These are phyloP conservation scores for Rhyzopertha dominica DNA, from an alignment of 1,140 invertebrate genomes.

Conservation along the genomic window DNA sequence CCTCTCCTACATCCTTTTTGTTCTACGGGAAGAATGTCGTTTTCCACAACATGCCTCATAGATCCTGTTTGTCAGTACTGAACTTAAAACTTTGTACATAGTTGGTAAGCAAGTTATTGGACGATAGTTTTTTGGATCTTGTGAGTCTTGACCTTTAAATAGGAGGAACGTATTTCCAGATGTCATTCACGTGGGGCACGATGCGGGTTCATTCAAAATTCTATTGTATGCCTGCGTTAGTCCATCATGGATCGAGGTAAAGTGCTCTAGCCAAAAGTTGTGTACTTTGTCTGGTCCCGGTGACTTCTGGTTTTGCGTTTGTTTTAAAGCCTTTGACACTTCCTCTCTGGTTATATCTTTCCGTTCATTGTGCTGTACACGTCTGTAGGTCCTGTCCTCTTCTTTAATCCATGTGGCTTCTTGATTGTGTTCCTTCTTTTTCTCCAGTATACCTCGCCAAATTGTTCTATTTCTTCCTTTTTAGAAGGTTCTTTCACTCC, in stretches of 20 bases:
- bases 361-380: background rate
- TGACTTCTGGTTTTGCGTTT: background rate
- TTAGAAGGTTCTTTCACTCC: no score
- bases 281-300: background rate
- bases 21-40: background rate
- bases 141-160: background rate
- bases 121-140: background rate
- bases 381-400: no score
- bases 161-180: conserved; percentile 22
- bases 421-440: no score
- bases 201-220: conserved; percentile 13
- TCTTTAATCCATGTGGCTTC: no score
- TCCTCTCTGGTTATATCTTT: background rate
- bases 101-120: background rate
- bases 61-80: background rate
- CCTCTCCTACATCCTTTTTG: background rate
- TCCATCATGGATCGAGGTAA: no score
- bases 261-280: background rate
- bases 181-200: conserved; percentile 16
- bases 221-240: conserved; percentile 11
- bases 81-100: background rate
- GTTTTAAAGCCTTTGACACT: background rate
- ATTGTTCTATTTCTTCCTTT: no score
- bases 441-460: no score
- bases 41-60: no score